A percentile compares a stretch with the other conserved stretches of the same genome.
phyloP scores from a whole-genome alignment of 2,113 vertebrate genomes.

The Vicugna pacos region DNA sequence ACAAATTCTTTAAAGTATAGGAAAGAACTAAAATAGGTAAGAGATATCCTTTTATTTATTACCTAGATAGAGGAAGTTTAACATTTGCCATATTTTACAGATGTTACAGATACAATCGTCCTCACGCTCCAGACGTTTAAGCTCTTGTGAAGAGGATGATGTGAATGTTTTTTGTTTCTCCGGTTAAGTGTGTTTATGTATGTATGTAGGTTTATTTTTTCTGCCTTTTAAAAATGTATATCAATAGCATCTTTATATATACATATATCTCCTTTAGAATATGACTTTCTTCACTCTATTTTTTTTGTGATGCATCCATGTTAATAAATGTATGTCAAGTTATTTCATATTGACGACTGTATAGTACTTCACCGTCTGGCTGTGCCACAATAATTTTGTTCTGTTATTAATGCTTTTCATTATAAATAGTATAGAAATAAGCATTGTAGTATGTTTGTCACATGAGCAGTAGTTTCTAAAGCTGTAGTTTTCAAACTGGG shows the following conservation, averaged over 20 bases:
- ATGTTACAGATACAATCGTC: neutral
- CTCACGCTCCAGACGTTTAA: neutral
- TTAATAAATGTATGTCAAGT: neutral
- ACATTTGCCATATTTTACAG: neutral
- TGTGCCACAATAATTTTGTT: neutral
- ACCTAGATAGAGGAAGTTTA: neutral
- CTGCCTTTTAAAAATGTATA: neutral
- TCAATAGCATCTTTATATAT: neutral
- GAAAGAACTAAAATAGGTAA: neutral
- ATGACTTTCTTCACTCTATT: neutral
- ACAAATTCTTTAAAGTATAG: neutral
- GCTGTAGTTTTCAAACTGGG: neutral
- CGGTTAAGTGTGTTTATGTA: conserved; percentile 12
- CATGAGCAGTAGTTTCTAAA: neutral
- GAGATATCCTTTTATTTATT: neutral
- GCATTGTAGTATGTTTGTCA: neutral
- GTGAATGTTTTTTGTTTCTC: neutral
- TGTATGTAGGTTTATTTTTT: neutral
- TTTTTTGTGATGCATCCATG: neutral
- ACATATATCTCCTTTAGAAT: neutral
- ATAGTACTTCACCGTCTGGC: neutral
- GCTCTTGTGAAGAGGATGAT: neutral
- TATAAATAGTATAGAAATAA: neutral
- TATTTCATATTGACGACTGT: neutral
- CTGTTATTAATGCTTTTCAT: neutral